Conservation (phyloP, 2,113 vertebrate species). For the Pollimyrus isidori region DNA sequence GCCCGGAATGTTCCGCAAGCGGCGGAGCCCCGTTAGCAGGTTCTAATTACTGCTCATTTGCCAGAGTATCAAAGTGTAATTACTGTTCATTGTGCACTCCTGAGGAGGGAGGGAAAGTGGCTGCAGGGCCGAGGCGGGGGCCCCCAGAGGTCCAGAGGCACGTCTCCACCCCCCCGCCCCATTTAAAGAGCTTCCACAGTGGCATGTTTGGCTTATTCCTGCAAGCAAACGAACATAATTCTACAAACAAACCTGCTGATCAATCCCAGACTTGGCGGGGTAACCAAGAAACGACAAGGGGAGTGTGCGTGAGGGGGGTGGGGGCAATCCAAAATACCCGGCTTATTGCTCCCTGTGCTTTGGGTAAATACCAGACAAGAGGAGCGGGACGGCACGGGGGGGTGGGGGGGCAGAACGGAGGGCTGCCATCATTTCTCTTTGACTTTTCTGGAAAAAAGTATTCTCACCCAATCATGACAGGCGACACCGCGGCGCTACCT, state of each 20-base stretch:
- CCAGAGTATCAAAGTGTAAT: slow-evolving; percentile 99
- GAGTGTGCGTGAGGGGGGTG: slow-evolving; percentile 33
- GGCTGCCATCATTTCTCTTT: slow-evolving; percentile 66
- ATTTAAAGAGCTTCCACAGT: slow-evolving; percentile 79
- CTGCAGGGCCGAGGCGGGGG: slow-evolving; percentile 73
- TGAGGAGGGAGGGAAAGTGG: slow-evolving; percentile 84
- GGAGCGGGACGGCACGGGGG: slow-evolving; percentile 60
- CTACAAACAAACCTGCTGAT: slow-evolving; percentile 94
- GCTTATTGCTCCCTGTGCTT: slow-evolving; percentile 62
- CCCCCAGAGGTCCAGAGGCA: slow-evolving; percentile 82
- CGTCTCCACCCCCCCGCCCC: slow-evolving; percentile 70
- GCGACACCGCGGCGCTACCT: slow-evolving; percentile 82
- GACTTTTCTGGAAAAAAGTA: slow-evolving; percentile 70
- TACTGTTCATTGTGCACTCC: slow-evolving; percentile 98
- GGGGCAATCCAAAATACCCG: slow-evolving; percentile 71
- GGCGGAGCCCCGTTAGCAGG: slow-evolving; percentile 84
- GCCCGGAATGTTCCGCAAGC: slow-evolving; percentile 86
- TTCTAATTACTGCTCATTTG: slow-evolving; percentile 99
- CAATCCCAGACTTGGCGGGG: slow-evolving; percentile 74
- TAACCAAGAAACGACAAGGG: slow-evolving; percentile 32
- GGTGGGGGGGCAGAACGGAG: slow-evolving; percentile 65
- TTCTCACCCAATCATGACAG: slow-evolving; percentile 86
- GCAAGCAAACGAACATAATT: slow-evolving; percentile 78
- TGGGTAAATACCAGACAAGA: slow-evolving; percentile 86
- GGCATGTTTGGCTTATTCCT: slow-evolving; percentile 77